Evolutionary conservation across 2,888 invertebrate species (phyloP).

Genomic region (Conchocele bisecta): DNA sequence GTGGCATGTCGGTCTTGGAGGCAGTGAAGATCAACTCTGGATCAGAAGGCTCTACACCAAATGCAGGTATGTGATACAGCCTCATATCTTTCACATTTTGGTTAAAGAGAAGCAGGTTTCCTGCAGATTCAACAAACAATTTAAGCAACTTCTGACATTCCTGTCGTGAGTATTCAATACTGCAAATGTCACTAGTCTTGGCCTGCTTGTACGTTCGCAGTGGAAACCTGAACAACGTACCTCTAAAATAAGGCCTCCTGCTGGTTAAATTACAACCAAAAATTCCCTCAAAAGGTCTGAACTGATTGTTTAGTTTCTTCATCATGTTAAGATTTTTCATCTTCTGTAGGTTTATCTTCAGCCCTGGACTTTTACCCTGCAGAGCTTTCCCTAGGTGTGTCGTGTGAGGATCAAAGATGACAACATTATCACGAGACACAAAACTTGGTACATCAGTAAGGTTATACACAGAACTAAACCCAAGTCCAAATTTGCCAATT

Average conservation of each 20-base stretch:
- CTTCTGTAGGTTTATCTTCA: conserved; percentile 25
- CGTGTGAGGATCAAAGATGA: conserved; percentile 80
- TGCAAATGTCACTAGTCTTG: conserved; percentile 71
- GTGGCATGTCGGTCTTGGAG: neutral
- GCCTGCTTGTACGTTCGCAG: conserved; percentile 75
- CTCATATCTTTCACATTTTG: conserved; percentile 76
- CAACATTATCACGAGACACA: conserved; percentile 73
- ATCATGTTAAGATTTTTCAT: conserved; percentile 35
- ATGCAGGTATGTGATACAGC: conserved; percentile 67
- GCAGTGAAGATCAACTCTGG: conserved; percentile 14
- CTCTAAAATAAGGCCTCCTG: conserved; percentile 54
- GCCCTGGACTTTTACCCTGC: conserved; percentile 18
- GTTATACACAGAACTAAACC: conserved; percentile 81
- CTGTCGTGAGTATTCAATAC: conserved; percentile 58
- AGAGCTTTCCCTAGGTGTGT: conserved; percentile 65
- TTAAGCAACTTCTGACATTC: conserved; percentile 70
- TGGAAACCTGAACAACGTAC: conserved; percentile 80
- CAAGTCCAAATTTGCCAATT: conserved; percentile 80
- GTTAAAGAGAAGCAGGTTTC: conserved; percentile 78
- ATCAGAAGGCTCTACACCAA: conserved; percentile 11
- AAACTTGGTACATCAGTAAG: conserved; percentile 80
- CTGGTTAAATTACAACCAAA: conserved; percentile 63
- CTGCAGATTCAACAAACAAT: conserved; percentile 68
- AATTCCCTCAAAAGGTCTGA: conserved; percentile 69
- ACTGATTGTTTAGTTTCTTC: conserved; percentile 63